phyloP scores from a whole-genome alignment of 2,888 invertebrate genomes.

The Polyommatus iphigenia region DNA sequence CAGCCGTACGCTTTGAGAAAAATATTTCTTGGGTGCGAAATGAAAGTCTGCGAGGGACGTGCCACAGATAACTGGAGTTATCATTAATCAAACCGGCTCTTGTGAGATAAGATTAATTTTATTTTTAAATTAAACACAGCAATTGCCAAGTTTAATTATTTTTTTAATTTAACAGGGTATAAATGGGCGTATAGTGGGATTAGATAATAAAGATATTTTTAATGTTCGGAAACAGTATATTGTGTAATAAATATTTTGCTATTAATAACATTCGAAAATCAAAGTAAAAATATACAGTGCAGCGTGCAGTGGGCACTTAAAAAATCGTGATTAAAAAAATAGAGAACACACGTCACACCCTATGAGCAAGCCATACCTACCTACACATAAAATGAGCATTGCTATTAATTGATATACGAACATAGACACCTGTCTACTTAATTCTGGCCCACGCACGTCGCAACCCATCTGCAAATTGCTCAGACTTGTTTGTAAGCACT shows the following conservation, averaged over 20 bases:
- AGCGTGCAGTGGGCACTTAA: too few species aligned
- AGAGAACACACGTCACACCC: too few species aligned
- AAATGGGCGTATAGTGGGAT: too few species aligned
- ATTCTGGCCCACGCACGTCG: slow-evolving; percentile 17
- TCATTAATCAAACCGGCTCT: slow-evolving; percentile 16
- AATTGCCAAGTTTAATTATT: background rate
- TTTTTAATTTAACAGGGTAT: background rate
- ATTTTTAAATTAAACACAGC: background rate
- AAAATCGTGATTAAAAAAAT: too few species aligned
- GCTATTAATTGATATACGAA: background rate
- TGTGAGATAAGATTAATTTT: background rate
- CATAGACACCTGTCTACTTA: slow-evolving; percentile 22
- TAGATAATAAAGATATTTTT: too few species aligned
- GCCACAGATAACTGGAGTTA: slow-evolving; percentile 16
- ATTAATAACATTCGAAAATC: too few species aligned
- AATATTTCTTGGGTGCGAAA: background rate
- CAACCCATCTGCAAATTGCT: slow-evolving; percentile 4
- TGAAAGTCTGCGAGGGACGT: background rate
- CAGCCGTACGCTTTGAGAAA: background rate
- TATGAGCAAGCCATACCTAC: background rate
- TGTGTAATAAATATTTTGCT: too few species aligned
- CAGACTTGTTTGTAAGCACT: slow-evolving; percentile 26
- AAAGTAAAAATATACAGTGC: too few species aligned
- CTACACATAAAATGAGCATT: background rate
- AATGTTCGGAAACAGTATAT: too few species aligned